Conservation (phyloP, 2,113 vertebrate species). For the Atrichornis clamosus region DNA sequence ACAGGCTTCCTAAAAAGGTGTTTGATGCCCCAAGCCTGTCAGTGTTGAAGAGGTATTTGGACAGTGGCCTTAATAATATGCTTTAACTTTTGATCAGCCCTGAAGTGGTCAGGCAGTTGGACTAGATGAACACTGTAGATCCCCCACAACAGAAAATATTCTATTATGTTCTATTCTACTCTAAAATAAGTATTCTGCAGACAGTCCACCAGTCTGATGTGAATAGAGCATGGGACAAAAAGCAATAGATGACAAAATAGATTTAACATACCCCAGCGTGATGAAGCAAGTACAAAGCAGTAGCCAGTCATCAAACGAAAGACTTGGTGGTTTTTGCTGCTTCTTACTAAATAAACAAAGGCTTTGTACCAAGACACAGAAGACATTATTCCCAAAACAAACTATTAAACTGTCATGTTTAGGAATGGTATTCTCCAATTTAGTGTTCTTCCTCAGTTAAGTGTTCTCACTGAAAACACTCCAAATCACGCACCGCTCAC, state of each 20-base stretch:
- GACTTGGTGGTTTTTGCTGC: neutral
- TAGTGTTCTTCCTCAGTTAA: neutral
- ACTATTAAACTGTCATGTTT: neutral
- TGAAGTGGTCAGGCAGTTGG: neutral
- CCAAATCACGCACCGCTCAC: fast-evolving
- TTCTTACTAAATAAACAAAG: neutral
- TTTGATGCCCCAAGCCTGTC: neutral
- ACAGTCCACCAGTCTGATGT: neutral
- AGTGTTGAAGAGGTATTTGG: neutral
- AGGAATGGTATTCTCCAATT: neutral
- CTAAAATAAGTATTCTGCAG: neutral
- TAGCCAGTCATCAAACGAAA: neutral
- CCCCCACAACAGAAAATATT: neutral
- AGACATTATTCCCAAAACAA: neutral
- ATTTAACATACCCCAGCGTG: neutral
- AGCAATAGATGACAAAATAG: neutral
- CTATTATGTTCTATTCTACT: neutral
- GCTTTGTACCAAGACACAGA: neutral
- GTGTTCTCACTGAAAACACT: neutral
- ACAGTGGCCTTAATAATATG: neutral
- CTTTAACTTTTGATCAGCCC: neutral
- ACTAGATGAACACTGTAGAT: neutral
- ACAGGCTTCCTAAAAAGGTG: neutral
- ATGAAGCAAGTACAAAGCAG: neutral
- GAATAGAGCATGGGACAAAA: neutral